These are phyloP conservation scores for Notolepis coatsorum DNA, from an alignment of 2,797 vertebrate species.

Conservation along the genomic window DNA sequence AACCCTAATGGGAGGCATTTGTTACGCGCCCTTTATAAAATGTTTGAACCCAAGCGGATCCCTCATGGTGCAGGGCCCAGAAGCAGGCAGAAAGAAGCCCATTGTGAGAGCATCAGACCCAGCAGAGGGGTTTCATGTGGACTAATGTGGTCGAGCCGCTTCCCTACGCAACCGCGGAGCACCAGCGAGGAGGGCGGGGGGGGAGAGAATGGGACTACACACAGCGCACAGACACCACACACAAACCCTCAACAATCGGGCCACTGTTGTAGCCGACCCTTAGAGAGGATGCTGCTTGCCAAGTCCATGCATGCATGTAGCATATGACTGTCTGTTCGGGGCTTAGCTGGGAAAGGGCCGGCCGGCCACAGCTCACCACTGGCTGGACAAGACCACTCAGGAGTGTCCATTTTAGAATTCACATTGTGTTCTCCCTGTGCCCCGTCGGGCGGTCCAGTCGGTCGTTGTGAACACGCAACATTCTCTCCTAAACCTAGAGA, in stretches of 20 bases:
- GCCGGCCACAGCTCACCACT: no score
- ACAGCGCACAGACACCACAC: constrained; percentile 7
- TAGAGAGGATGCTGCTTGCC: constrained; percentile 5
- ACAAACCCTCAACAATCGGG: not conserved
- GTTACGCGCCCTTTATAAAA: not conserved
- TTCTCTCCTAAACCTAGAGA: no score
- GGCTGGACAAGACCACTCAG: no score
- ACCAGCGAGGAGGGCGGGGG: no score
- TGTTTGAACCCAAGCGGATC: constrained; percentile 2
- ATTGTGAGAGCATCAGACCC: constrained; percentile 4
- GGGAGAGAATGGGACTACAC: constrained; percentile 6
- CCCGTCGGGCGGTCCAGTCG: no score
- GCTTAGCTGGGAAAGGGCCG: no score
- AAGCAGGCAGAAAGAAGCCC: constrained; percentile 1
- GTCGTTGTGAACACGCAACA: no score
- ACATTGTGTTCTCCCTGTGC: no score
- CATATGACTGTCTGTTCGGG: not conserved
- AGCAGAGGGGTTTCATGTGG: constrained; percentile 3
- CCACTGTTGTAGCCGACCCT: constrained; percentile 5
- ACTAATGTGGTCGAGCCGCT: constrained; percentile 12
- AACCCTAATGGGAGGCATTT: not conserved
- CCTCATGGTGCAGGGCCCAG: not conserved
- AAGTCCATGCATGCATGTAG: not conserved
- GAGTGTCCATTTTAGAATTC: no score
- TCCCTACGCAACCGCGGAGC: constrained; percentile 9